Base-by-base conservation (phyloP, 2,113 vertebrate genomes). In the Caloenas nicobarica region DNA sequence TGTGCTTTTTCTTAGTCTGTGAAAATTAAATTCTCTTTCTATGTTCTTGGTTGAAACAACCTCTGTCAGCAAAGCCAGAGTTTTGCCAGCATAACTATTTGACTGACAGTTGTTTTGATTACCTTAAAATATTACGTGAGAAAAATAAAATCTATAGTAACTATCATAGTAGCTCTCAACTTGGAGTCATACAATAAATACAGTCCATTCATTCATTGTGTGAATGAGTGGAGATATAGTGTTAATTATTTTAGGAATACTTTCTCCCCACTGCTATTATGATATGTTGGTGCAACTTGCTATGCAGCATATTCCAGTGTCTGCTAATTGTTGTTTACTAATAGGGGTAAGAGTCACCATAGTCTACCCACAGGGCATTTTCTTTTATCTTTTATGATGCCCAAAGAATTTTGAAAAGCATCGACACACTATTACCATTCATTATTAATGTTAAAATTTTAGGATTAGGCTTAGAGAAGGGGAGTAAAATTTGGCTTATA, bases 321-420 rank as follows among this genome's bases (percentile, higher is more conserved):
- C 58, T 58, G 69, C 80, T 93, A 94, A 91, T 78, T 93, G 76
- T 70, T 95, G 57, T 91, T 95, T 91, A 94, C 74, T 86, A 21
- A 40, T 3, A 53, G 16, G n/a, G 54, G 70, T 79, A 85, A 89
- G 42, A 85, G 53, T 76, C 57, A 44, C 56, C 62, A 40, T 53
- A 56, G 50, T 62, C 72, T 88, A 83, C 68, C 58, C 42, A 21
- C 6, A 54, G n/a, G 74, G 28, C n/a, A 86, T 96, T 94, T 94
- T 86, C 16, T 88, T 97, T 72, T 91, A 53, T 76, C 48, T 60
- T 89, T 91, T 78, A 38, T 62, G 51, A 50, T 82, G 40, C 31
- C 48, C 62, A 80, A 71, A 85, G 36, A 90, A 54, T 80, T 88
- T 66, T 83, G 76, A 82, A 91, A 90, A 81, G n/a, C 23, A 70